phyloP scores from a whole-genome alignment of 2,797 vertebrate genomes.

The Scyliorhinus canicula region DNA sequence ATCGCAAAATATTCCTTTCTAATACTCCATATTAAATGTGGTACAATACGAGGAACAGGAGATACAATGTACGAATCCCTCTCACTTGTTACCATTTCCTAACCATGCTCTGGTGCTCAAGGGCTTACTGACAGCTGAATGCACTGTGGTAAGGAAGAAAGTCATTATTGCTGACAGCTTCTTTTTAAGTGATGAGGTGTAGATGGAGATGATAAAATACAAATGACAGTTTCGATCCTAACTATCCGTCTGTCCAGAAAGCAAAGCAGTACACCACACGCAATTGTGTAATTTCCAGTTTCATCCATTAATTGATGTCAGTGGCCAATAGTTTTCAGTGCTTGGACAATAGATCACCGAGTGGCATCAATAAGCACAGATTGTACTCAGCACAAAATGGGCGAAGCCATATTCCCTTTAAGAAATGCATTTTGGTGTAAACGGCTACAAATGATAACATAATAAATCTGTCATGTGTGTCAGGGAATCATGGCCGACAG shows the following conservation, averaged over 20 bases:
- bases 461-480: not conserved
- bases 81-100: not conserved
- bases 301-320: not conserved
- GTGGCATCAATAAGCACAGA: not conserved
- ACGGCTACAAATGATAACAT: not conserved
- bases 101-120: not conserved
- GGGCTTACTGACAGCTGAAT: not conserved
- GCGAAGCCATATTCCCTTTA: not conserved
- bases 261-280: not conserved
- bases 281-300: not conserved
- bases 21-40: not conserved
- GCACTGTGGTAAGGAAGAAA: not conserved
- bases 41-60: not conserved
- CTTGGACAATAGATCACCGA: not conserved
- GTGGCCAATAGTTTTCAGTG: not conserved
- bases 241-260: not conserved
- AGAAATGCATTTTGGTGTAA: not conserved
- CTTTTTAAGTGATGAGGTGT: not conserved
- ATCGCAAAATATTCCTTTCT: not conserved
- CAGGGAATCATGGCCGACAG: not conserved
- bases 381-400: not conserved
- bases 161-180: not conserved
- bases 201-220: slow-evolving; percentile 22
- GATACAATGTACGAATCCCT: not conserved
- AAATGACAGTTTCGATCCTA: not conserved